Percentiles rank a stretch among this genome's conserved stretches.
phyloP scores from a whole-genome alignment of 2,888 invertebrate species.

The Lasioglossum marginatum region DNA sequence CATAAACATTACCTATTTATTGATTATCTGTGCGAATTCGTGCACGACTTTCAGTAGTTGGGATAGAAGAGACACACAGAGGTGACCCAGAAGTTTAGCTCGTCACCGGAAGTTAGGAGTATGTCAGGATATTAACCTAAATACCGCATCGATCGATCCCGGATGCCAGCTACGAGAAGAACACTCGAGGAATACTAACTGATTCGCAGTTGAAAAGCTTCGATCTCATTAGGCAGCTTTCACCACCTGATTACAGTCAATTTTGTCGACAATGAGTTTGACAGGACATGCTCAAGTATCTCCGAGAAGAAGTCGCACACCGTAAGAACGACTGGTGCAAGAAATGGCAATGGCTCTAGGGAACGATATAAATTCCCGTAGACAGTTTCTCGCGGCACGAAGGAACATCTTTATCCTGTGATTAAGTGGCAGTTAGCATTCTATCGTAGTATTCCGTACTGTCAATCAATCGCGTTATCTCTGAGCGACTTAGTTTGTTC shows the following conservation, averaged over 20 bases:
- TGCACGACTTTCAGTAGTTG: constrained; percentile 46
- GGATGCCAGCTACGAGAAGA: constrained; percentile 55
- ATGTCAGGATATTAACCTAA: constrained; percentile 30
- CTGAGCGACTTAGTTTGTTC: neutral
- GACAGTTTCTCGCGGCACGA: neutral
- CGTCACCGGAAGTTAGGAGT: constrained; percentile 41
- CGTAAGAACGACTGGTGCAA: neutral
- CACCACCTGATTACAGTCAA: neutral
- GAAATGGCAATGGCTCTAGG: neutral
- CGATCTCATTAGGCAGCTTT: neutral
- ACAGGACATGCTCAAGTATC: neutral
- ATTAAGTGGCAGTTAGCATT: constrained; percentile 28
- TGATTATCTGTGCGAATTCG: constrained; percentile 52
- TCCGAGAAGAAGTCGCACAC: neutral
- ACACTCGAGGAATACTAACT: constrained; percentile 53
- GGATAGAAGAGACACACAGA: constrained; percentile 33
- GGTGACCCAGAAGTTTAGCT: neutral
- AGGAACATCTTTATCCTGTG: constrained; percentile 35
- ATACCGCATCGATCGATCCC: constrained; percentile 6
- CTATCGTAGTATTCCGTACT: neutral
- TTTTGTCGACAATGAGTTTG: neutral
- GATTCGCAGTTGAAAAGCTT: constrained; percentile 20
- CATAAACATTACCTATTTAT: constrained; percentile 36
- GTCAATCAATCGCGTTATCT: neutral
- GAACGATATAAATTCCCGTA: neutral